Conservation (phyloP, 2,113 vertebrate genomes). For the Callopanchax toddi region DNA sequence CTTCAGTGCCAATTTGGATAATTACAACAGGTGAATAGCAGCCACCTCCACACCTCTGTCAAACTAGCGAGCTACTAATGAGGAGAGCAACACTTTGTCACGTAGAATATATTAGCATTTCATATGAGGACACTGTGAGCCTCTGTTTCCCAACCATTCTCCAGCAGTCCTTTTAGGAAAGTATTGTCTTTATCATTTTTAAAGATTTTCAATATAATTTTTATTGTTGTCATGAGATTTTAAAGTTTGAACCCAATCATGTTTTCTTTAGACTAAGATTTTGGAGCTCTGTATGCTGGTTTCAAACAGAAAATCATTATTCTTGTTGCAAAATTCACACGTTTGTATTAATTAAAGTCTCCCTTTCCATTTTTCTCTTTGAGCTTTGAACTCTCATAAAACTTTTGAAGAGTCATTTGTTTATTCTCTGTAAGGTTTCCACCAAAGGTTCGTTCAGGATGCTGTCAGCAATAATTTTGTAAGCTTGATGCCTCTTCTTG, state of each 20-base stretch:
- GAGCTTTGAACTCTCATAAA: not conserved
- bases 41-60: constrained; percentile 60
- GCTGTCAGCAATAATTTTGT: constrained; percentile 1
- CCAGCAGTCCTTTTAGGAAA: constrained; percentile 3
- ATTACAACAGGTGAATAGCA: constrained; percentile 59
- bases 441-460: not conserved
- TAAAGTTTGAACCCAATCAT: no score
- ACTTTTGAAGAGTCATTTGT: not conserved
- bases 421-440: not conserved
- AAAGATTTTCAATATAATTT: no score
- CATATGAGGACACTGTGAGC: constrained; percentile 36
- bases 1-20: constrained; percentile 47
- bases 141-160: not conserved
- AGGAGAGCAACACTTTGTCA: constrained; percentile 58
- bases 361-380: no score
- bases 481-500: not conserved
- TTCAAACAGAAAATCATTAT: no score
- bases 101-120: constrained; percentile 64
- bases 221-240: no score
- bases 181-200: not conserved
- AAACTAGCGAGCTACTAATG: constrained; percentile 57
- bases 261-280: no score
- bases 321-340: no score
- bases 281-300: no score
- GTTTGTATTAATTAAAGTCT: no score